A percentile compares a stretch with the other conserved stretches of the same genome.
These are phyloP conservation scores for Amiota communis DNA, from an alignment of 2,888 invertebrate genomes.

Conservation along the genomic window DNA sequence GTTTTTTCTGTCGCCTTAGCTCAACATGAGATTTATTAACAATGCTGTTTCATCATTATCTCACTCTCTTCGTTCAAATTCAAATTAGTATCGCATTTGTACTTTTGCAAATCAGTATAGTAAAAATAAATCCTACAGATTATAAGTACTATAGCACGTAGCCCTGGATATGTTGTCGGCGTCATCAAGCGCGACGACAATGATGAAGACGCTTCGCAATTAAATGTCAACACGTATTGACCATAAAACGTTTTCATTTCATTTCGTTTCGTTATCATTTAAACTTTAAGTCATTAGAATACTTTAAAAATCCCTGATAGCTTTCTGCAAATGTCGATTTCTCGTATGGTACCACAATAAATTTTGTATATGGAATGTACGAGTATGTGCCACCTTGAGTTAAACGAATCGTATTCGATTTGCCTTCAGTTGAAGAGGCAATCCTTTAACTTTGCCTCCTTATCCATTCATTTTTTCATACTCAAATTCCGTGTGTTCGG, in stretches of 20 bases:
- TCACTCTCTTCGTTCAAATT: not conserved
- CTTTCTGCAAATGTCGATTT: too few species aligned
- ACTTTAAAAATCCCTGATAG: constrained; percentile 5
- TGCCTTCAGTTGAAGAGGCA: not conserved
- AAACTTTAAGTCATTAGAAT: constrained; percentile 23
- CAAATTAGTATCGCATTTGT: constrained; percentile 23
- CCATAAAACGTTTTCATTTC: constrained; percentile 18
- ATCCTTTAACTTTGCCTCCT: not conserved
- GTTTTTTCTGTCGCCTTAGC: too few species aligned
- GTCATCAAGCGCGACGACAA: too few species aligned
- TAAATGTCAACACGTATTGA: constrained; percentile 26
- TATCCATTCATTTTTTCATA: not conserved
- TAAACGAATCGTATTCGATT: too few species aligned
- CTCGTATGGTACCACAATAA: too few species aligned
- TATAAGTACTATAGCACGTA: not conserved
- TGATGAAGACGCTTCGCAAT: not conserved
- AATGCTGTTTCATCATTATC: constrained; percentile 7
- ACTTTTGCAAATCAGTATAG: not conserved
- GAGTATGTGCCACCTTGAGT: too few species aligned
- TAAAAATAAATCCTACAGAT: not conserved
- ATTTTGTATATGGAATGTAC: too few species aligned
- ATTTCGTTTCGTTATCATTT: not conserved
- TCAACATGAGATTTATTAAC: not conserved
- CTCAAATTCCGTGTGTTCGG: too few species aligned
- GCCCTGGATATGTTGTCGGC: too few species aligned